These are phyloP conservation scores for Temnopleurus reevesii DNA, from an alignment of 53 echinoderm and acorn worm species.

Conservation along the genomic window DNA sequence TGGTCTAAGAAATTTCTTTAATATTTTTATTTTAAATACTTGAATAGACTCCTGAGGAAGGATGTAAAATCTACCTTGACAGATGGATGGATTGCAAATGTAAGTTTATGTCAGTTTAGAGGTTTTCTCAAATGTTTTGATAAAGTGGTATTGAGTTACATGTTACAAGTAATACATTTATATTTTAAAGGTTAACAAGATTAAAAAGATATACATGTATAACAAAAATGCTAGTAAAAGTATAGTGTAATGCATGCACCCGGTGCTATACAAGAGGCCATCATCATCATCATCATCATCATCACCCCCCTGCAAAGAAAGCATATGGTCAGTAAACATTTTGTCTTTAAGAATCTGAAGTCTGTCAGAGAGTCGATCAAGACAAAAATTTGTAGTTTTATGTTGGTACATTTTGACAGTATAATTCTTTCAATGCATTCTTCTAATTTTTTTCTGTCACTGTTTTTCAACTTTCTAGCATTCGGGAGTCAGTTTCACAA, in stretches of 20 bases:
- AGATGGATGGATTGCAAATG: conserved; percentile 40
- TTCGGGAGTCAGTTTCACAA: conserved; percentile 33
- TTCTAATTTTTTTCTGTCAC: background rate
- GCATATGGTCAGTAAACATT: background rate
- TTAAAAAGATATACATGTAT: background rate
- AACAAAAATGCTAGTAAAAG: background rate
- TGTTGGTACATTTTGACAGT: too few species aligned
- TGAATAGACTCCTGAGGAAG: background rate
- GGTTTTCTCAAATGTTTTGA: background rate
- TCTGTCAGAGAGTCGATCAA: too few species aligned
- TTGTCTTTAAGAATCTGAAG: background rate
- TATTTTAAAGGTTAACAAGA: too few species aligned
- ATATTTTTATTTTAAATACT: background rate
- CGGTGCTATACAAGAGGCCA: background rate
- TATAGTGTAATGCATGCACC: background rate
- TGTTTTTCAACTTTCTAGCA: background rate
- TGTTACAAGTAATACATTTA: too few species aligned
- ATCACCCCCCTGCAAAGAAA: background rate
- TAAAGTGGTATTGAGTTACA: too few species aligned
- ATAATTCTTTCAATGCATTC: background rate
- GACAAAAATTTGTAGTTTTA: too few species aligned
- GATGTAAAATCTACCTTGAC: background rate
- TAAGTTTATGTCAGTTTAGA: background rate
- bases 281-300: background rate
- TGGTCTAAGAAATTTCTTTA: too few species aligned